Base-by-base conservation (phyloP, 2,888 invertebrate species). In the Alloplasta piceator region DNA sequence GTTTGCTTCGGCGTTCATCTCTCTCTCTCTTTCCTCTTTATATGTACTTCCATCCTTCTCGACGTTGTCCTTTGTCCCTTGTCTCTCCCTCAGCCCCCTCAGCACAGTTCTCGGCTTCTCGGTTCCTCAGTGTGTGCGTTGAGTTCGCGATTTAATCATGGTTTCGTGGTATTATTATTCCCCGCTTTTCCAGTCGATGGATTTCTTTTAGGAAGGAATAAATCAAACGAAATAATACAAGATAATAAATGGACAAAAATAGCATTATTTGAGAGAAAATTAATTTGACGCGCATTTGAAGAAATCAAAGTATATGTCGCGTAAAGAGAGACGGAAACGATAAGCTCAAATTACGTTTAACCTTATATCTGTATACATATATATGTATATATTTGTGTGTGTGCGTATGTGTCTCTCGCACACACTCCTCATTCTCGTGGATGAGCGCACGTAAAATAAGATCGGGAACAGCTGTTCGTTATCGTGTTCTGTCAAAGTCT, bases 381-480 rank as follows among this genome's bases (percentile, higher is more conserved):
- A 55, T n/a, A 67, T 41, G n/a, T 10, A 50, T 60, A 48, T 60
- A 48, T 48, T 52, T 52, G 14, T 14, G 52, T 16, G 6, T 14
- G 14, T 12, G 6, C 6, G 7, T 5, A 5, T 6, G 14, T 43
- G 10, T 43, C 52, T 52, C 14, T 16, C 14, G 10, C 10, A 36
- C 5, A 56, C 56, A 50, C 12, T 9, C 36, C 61, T 68, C 43
- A 7, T 36, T 52, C 26, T 55, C 70, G 63, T 46, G 56, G 76
- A 46, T 55, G 76, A 16, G n/a, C 56, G 26, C 1, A 63, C 63
- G 61, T 76, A 43, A 68, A 76, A 61, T 68, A 61, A 60, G 14
- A 36, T 68, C 76, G 68, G 61, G 78, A 81, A 81, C 81, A 81
- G 81, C 81, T 81, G 81, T 81, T 81, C 74, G 78, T 63, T 74